Evolutionary conservation across 2,888 invertebrate species (phyloP).

Genomic region (Rhabditophanes sp.): DNA sequence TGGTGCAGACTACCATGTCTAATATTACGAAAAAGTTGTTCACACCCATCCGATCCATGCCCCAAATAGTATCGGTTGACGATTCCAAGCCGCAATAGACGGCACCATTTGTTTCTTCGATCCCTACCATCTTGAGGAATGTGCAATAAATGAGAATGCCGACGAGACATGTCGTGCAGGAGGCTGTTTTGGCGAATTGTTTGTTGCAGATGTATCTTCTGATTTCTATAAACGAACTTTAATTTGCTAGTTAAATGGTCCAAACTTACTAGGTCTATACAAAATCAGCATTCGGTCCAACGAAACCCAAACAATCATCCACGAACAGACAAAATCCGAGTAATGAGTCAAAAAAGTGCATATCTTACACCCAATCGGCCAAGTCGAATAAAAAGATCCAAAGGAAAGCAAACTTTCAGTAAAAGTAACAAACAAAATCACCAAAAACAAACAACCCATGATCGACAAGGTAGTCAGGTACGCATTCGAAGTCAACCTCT

Average conservation of each 20-base stretch:
- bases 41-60: too few species aligned
- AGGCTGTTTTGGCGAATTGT: too few species aligned
- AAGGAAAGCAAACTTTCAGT: conserved; percentile 29
- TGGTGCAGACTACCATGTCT: conserved; percentile 28
- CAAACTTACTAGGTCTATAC: conserved; percentile 24
- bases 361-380: conserved; percentile 27
- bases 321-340: conserved; percentile 36
- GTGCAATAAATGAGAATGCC: too few species aligned
- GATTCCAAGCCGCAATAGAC: conserved; percentile 32
- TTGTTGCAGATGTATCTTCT: too few species aligned
- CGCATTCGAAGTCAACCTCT: conserved; percentile 37
- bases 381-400: conserved; percentile 27
- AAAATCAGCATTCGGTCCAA: conserved; percentile 35
- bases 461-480: conserved; percentile 38
- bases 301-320: conserved; percentile 40
- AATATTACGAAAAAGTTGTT: conserved; percentile 34
- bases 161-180: too few species aligned
- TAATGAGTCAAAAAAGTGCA: conserved; percentile 39
- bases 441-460: conserved; percentile 35
- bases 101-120: conserved; percentile 8
- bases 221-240: conserved; percentile 1
- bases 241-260: background rate
- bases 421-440: conserved; percentile 36
- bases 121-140: too few species aligned
- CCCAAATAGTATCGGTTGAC: too few species aligned